Evolutionary conservation across 53 echinoderm and acorn worm species (phyloP), one percentile per base, ranked within the genome.

Genomic region (Mesocentrotus franciscanus): DNA sequence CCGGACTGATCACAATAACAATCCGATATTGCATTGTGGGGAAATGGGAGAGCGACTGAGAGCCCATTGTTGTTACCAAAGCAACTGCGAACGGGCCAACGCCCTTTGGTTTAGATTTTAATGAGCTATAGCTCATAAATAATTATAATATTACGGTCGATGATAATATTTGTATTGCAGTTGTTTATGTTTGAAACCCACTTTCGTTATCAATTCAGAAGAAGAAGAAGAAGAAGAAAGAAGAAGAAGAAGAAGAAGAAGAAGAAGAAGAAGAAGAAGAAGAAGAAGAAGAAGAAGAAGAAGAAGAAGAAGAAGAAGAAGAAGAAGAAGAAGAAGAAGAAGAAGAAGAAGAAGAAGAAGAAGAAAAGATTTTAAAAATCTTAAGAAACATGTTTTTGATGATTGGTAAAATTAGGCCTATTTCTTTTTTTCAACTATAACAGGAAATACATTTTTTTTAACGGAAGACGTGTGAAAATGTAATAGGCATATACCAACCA

Each of bases 1-100:
- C 33, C 56, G 33, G 1, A 6, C 11, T 26, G 29, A 76, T 92
- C 92, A 92, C 92, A 66, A 92, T 34, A 92, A 61, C 62, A 92
- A 64, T 66, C 39, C 39, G 22, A 92, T 24, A 66, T 92, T 93
- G 93, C 93, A 92, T 92, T 75, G 35, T 75, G 93, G 93, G 30
- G 32, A 49, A 71, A 60, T 33, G 90, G 33, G 61, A 79, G 4
- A 32, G 16, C 6, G 17, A n/a, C n/a, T n/a, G n/a, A 26, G 64
- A 92, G 62, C 92, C 18, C 60, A 92, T 92, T 42, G 64, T 64
- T 92, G 92, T 93, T 59, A 76, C 81, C 81, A 81, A 18, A 78
- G 81, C 61, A 93, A 93, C 93, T 26, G 42, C 26, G 12, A 49
- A 30, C 29, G 62, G 34, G 93, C 20, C 39, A 61, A 93, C 81